Evolutionary conservation across 2,113 vertebrate species (phyloP).

Genomic region (Acanthisitta chloris): DNA sequence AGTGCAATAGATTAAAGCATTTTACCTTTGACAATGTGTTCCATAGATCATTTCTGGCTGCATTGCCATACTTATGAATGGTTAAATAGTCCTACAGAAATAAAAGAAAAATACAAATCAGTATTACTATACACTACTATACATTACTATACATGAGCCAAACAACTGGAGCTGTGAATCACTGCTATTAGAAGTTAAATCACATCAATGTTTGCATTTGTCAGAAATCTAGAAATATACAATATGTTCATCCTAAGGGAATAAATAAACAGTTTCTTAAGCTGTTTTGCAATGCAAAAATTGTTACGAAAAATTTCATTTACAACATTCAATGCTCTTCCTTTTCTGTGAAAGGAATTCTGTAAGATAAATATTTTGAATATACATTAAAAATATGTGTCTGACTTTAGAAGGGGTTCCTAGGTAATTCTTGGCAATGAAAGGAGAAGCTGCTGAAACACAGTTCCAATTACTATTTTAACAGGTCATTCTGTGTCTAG

Average conservation of each 20-base stretch:
- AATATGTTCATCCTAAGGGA: not conserved
- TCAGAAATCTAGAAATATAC: slow-evolving; percentile 16
- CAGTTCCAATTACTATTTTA: slow-evolving; percentile 5
- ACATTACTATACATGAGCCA: slow-evolving; percentile 51
- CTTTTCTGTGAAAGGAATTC: not conserved
- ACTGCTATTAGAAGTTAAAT: slow-evolving; percentile 3
- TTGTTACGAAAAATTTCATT: not conserved
- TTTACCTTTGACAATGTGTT: slow-evolving; percentile 90
- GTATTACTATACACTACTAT: slow-evolving; percentile 54
- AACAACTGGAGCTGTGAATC: slow-evolving; percentile 15
- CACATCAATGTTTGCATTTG: slow-evolving; percentile 32
- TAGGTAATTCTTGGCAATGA: not conserved
- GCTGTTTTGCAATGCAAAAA: not conserved
- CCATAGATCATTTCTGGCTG: slow-evolving; percentile 93
- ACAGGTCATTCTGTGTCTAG: not conserved
- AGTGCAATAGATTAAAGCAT: not conserved
- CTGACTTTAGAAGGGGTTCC: not conserved
- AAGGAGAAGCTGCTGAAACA: not conserved
- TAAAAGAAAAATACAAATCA: slow-evolving; percentile 56
- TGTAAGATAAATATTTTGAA: slow-evolving; percentile 3
- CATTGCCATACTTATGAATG: slow-evolving; percentile 93
- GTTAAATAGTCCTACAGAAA: slow-evolving; percentile 89
- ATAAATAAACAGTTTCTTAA: slow-evolving; percentile 26
- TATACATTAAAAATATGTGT: not conserved
- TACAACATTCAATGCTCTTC: not conserved